Base-by-base conservation (phyloP, 2,113 vertebrate species). In the Glaucidium brasilianum region DNA sequence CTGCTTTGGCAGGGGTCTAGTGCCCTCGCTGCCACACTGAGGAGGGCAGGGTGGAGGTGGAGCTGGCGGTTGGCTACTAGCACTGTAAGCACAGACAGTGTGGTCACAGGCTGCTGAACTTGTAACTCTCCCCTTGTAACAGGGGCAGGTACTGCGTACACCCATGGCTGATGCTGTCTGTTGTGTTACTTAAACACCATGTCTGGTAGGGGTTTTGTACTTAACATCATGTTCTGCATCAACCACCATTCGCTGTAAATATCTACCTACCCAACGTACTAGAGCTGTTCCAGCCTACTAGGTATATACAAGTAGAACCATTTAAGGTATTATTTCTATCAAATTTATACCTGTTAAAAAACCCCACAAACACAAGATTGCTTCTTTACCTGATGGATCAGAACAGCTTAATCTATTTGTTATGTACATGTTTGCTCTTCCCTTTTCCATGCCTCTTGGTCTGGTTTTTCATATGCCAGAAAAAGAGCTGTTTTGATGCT, bases 1-100 rank as follows among this genome's bases (percentile, higher is more conserved):
- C 62, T 39, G 50, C 11, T 84, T 60, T 60, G 53, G 68, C 35
- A 56, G 35, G 12, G 11, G 10, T 27, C 6, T 27, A 5, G n/a
- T 25, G 16, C 11, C 53, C 72, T 79, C 4, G 1, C 13, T n/a
- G 15, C n/a, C 9, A 1, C 12, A 3, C n/a, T 6, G 71, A 39
- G 80, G 76, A 41, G 10, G 59, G 49, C 55, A 73, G 39, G 76
- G 68, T 14, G 30, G 68, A 23, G 19, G 25, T 20, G 35, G 34
- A 30, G 74, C 64, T 27, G 60, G 30, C 18, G 29, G n/a, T 7
- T 32, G 71, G 59, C 34, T 68, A 0, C 4, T 5, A 8, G 10
- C 14, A 2, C 45, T 11, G 35, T 63, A 18, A 55, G 56, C 43
- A 66, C 22, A 10, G 34, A 21, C 0, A 0, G 18, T 11, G n/a